phyloP scores from a whole-genome alignment of 1,140 invertebrate species.

The Papilio polyxenes region DNA sequence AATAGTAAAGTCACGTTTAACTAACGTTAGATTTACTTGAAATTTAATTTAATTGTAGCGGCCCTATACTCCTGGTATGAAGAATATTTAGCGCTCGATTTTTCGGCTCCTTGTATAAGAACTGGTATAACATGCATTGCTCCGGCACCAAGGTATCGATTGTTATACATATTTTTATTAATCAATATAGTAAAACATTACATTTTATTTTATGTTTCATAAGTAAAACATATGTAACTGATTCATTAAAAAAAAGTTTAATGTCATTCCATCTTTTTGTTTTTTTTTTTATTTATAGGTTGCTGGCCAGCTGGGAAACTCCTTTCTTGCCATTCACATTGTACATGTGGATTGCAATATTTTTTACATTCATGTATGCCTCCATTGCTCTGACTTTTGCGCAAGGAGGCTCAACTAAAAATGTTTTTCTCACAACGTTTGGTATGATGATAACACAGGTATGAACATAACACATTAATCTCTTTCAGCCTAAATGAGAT shows the following conservation, averaged over 20 bases:
- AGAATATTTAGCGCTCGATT: conserved; percentile 80
- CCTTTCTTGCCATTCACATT: conserved; percentile 69
- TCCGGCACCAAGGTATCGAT: conserved; percentile 79
- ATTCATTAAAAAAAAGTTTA: neutral
- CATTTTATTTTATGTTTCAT: no score
- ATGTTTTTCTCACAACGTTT: conserved; percentile 68
- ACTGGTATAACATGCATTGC: conserved; percentile 82
- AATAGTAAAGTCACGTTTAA: neutral
- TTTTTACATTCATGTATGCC: conserved; percentile 61
- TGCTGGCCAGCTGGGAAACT: conserved; percentile 70
- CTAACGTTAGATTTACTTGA: neutral
- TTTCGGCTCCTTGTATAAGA: conserved; percentile 79
- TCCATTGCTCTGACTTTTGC: conserved; percentile 65
- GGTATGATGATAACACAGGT: conserved; percentile 76
- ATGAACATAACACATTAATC: no score
- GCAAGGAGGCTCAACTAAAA: conserved; percentile 57
- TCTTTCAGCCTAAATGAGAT: no score
- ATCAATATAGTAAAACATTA: no score
- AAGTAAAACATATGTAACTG: no score
- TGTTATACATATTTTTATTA: conserved; percentile 5
- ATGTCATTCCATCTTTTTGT: conserved; percentile 42
- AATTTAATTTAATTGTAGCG: conserved; percentile 58
- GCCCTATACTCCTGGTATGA: conserved; percentile 83
- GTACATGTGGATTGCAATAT: conserved; percentile 66
- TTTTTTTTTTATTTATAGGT: conserved; percentile 45